A percentile compares a stretch with the other conserved stretches of the same genome.
These are phyloP conservation scores for Dryobates pubescens DNA, from an alignment of 2,797 vertebrate species.

Conservation along the genomic window DNA sequence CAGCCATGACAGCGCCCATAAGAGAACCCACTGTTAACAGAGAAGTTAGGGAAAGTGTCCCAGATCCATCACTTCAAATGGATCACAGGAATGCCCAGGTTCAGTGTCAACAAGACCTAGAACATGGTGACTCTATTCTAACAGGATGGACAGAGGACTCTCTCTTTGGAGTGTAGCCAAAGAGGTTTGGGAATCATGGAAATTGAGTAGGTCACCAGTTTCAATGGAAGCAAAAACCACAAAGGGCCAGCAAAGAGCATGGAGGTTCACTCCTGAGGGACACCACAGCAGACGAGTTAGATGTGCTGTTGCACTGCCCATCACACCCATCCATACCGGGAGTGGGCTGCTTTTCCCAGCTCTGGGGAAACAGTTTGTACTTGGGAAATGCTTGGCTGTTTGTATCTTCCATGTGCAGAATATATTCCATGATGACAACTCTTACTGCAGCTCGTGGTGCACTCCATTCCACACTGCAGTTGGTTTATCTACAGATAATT, in stretches of 20 bases:
- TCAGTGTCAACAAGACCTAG: not conserved
- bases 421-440: not conserved
- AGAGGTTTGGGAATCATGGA: not conserved
- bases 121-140: not conserved
- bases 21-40: not conserved
- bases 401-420: not conserved
- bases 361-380: not conserved
- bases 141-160: not conserved
- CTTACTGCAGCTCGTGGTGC: not conserved
- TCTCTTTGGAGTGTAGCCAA: accelerated
- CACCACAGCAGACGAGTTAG: not conserved
- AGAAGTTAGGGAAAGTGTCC: not conserved
- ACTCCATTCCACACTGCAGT: not conserved
- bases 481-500: not conserved
- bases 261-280: not conserved
- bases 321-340: accelerated
- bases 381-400: constrained; percentile 32
- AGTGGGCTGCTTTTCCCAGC: not conserved
- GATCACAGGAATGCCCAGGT: not conserved
- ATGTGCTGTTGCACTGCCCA: not conserved
- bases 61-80: not conserved
- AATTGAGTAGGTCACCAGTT: not conserved
- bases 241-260: not conserved
- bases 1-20: not conserved
- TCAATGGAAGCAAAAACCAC: not conserved